Percentiles rank a stretch among this genome's conserved stretches.
Conservation (phyloP, 1,140 invertebrate genomes). For the Drosophila lacertosa region DNA sequence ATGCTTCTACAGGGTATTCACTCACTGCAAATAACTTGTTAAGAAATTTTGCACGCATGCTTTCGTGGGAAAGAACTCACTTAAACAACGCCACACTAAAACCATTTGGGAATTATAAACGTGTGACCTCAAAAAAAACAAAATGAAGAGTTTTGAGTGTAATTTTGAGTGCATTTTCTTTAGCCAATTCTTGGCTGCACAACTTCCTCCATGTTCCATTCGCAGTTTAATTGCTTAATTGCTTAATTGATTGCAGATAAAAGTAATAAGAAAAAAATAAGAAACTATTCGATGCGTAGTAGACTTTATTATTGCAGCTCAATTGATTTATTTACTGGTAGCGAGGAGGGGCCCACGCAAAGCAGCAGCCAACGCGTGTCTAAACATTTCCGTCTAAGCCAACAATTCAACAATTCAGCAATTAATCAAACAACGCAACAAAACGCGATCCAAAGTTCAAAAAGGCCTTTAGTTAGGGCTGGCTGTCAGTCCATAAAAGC, state of each 20-base stretch:
- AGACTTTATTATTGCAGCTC: slow-evolving; percentile 52
- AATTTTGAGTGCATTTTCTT: neutral
- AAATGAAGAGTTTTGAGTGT: neutral
- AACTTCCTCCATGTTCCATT: slow-evolving; percentile 2
- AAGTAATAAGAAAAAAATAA: neutral
- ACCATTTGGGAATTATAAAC: neutral
- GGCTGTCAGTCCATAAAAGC: slow-evolving; percentile 43
- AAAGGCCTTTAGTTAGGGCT: slow-evolving; percentile 39
- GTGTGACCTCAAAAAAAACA: too few species aligned
- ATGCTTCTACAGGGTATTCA: too few species aligned
- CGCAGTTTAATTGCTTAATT: slow-evolving; percentile 41
- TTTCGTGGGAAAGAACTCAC: neutral
- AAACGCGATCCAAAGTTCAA: slow-evolving; percentile 16
- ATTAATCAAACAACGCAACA: slow-evolving; percentile 57
- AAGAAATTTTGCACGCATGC: neutral
- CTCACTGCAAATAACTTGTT: neutral
- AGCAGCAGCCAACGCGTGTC: slow-evolving; percentile 49
- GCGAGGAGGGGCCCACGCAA: slow-evolving; percentile 51
- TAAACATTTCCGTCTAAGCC: slow-evolving; percentile 46
- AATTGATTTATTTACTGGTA: slow-evolving; percentile 66
- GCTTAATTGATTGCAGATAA: slow-evolving; percentile 33
- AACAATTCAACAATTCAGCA: slow-evolving; percentile 55
- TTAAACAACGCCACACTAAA: neutral
- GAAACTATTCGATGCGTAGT: neutral
- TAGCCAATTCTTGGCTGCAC: neutral